These are phyloP conservation scores for Eutrigla gurnardus DNA, from an alignment of 2,797 vertebrate genomes.

Conservation along the genomic window DNA sequence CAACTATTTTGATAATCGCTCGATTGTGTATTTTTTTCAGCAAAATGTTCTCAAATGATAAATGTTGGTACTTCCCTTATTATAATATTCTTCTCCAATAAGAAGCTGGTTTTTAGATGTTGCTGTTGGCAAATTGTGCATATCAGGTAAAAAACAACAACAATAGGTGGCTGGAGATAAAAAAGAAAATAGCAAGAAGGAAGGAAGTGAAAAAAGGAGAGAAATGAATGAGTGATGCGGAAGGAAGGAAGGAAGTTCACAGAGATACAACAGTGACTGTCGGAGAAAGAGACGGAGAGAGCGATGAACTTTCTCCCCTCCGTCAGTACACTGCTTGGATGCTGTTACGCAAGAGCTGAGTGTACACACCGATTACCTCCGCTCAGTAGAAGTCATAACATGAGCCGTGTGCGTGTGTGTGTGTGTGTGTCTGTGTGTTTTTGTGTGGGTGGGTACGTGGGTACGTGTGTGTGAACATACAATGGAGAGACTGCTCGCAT, in stretches of 20 bases:
- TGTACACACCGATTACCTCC: constrained; percentile 73
- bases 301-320: constrained; percentile 74
- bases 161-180: constrained; percentile 32
- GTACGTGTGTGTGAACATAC: constrained; percentile 39
- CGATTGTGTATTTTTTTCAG: too few species aligned
- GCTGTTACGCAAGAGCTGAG: constrained; percentile 76
- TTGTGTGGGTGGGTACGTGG: constrained; percentile 25
- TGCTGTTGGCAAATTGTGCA: background rate
- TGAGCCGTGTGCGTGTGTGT: constrained; percentile 41
- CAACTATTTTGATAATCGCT: too few species aligned
- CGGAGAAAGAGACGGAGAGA: constrained; percentile 44
- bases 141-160: constrained; percentile 7
- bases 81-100: background rate
- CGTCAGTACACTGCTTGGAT: constrained; percentile 58
- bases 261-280: constrained; percentile 64
- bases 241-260: constrained; percentile 66
- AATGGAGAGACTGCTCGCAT: constrained; percentile 42
- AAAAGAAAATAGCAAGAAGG: constrained; percentile 17
- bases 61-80: background rate
- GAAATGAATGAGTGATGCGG: constrained; percentile 51
- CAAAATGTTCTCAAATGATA: background rate
- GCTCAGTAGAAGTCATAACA: constrained; percentile 70
- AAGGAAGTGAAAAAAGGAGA: constrained; percentile 54
- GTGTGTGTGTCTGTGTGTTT: constrained; percentile 11
- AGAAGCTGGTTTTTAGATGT: background rate